phyloP scores from a whole-genome alignment of 1,140 invertebrate species.

The Scaptomyza pallida region DNA sequence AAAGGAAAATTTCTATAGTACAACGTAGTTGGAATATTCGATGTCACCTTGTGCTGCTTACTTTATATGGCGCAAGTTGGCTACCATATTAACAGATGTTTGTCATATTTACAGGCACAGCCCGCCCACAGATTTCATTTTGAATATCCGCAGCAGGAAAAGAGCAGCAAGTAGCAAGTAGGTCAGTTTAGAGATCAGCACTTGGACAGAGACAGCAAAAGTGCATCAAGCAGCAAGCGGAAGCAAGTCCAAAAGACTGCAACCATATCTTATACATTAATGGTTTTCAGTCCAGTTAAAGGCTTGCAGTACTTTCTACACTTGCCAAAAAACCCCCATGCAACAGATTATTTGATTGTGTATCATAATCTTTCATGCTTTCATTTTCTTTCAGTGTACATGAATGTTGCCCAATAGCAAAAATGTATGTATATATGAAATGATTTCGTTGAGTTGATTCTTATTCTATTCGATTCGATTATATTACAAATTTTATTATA shows the following conservation, averaged over 20 bases:
- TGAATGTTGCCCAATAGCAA: constrained; percentile 46
- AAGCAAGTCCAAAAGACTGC: constrained; percentile 19
- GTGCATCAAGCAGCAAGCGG: constrained; percentile 46
- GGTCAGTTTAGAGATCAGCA: constrained; percentile 29
- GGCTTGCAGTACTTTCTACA: constrained; percentile 32
- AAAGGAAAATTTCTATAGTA: constrained; percentile 64
- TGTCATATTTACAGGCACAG: constrained; percentile 65
- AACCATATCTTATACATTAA: constrained; percentile 47
- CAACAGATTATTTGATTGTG: too few relatives aligned
- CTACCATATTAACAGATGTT: constrained; percentile 62
- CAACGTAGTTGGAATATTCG: not conserved
- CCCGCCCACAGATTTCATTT: constrained; percentile 56
- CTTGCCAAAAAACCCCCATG: not conserved
- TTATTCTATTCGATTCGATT: constrained; percentile 70
- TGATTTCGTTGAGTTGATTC: constrained; percentile 55
- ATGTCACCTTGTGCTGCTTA: constrained; percentile 37
- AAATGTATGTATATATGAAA: constrained; percentile 37
- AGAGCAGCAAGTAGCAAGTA: constrained; percentile 12
- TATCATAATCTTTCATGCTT: too few relatives aligned
- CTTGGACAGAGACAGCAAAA: constrained; percentile 26
- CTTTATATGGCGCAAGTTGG: constrained; percentile 59
- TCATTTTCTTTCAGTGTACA: not conserved
- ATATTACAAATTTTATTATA: constrained; percentile 80
- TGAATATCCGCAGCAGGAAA: constrained; percentile 2
- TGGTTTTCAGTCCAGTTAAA: constrained; percentile 58